phyloP scores from a whole-genome alignment of 2,797 vertebrate genomes.

The Otolemur crassicaudatus region DNA sequence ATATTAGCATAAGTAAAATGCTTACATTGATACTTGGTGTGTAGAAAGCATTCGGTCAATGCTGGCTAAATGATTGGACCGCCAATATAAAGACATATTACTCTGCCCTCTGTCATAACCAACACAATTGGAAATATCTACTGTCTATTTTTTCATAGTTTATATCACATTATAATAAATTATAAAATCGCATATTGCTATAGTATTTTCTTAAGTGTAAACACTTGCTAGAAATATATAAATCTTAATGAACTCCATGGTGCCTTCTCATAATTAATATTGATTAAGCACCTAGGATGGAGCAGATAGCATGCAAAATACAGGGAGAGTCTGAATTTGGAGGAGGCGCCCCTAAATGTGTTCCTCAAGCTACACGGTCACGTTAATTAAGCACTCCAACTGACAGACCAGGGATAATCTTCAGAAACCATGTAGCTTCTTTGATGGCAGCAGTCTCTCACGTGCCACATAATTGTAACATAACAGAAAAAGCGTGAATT shows the following conservation, averaged over 20 bases:
- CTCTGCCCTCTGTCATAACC: background rate
- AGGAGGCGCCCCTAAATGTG: background rate
- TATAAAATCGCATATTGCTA: conserved; percentile 35
- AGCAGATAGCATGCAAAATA: background rate
- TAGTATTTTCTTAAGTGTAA: conserved; percentile 3
- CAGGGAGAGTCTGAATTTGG: background rate
- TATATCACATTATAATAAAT: background rate
- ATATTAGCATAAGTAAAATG: background rate
- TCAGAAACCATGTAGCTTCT: background rate
- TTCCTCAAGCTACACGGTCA: background rate
- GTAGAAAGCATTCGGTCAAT: background rate
- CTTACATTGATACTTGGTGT: background rate
- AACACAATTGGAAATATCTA: background rate
- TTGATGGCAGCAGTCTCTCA: background rate
- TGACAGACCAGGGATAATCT: background rate
- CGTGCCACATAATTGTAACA: background rate
- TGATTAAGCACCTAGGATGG: background rate
- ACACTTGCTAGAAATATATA: background rate
- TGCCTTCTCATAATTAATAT: conserved; percentile 63
- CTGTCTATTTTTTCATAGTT: background rate
- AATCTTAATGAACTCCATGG: conserved; percentile 58
- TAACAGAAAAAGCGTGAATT: background rate
- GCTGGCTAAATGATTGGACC: background rate
- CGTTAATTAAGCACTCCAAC: conserved; percentile 46
- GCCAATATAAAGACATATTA: background rate